A percentile compares a stretch with the other conserved stretches of the same genome.
These are phyloP conservation scores for Monopis laevigella DNA, from an alignment of 2,888 invertebrate species.

Conservation along the genomic window DNA sequence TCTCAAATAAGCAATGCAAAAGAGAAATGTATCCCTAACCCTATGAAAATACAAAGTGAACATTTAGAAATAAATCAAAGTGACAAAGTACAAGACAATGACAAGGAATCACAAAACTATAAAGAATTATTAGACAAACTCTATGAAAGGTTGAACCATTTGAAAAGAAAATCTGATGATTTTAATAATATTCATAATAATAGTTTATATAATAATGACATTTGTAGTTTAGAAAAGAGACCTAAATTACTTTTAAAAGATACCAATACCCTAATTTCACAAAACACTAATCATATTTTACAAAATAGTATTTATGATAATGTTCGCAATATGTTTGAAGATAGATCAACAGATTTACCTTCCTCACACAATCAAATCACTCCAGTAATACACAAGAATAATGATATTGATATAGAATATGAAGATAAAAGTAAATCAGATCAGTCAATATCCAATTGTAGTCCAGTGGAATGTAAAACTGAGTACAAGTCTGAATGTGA, in stretches of 20 bases:
- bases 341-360: slow-evolving; percentile 42
- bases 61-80: slow-evolving; percentile 33
- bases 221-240: slow-evolving; percentile 46
- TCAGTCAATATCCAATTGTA: slow-evolving; percentile 24
- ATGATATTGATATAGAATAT: slow-evolving; percentile 27
- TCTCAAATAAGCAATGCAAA: slow-evolving; percentile 33
- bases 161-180: slow-evolving; percentile 60
- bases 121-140: slow-evolving; percentile 54
- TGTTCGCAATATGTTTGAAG: slow-evolving; percentile 44
- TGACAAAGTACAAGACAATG: slow-evolving; percentile 34
- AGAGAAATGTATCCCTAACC: slow-evolving; percentile 20
- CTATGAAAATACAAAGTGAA: slow-evolving; percentile 1
- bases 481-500: slow-evolving; percentile 48
- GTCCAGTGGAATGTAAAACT: slow-evolving; percentile 44
- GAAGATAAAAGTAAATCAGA: slow-evolving; percentile 37
- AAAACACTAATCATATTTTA: slow-evolving; percentile 31
- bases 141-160: slow-evolving; percentile 46
- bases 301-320: slow-evolving; percentile 39
- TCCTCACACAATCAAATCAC: slow-evolving; percentile 28
- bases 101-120: slow-evolving; percentile 44
- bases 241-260: slow-evolving; percentile 53
- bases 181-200: slow-evolving; percentile 52
- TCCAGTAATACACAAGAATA: slow-evolving; percentile 27
- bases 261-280: slow-evolving; percentile 34
- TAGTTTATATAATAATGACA: slow-evolving; percentile 42